Evolutionary conservation across 2,113 vertebrate genomes (phyloP).

Genomic region (Smithornis capensis): DNA sequence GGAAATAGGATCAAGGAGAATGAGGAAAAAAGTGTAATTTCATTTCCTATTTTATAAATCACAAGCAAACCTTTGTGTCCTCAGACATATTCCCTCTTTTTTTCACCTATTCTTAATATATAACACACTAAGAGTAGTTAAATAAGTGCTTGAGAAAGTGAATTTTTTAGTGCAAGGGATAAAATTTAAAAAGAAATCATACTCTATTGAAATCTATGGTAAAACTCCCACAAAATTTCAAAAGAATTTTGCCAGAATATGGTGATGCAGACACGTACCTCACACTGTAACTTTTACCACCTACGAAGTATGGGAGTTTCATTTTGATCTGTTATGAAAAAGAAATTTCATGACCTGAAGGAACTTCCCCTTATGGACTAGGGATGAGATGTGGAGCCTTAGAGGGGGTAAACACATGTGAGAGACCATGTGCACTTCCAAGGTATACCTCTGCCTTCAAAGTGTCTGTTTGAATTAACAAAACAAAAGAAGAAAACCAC

Average conservation of each 20-base stretch:
- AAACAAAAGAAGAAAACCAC: too few relatives aligned
- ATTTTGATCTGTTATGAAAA: not conserved
- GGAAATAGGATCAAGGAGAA: not conserved
- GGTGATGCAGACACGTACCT: not conserved
- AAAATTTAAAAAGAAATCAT: not conserved
- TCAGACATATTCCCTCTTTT: not conserved
- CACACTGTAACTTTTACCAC: not conserved
- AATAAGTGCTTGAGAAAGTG: not conserved
- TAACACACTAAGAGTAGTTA: not conserved
- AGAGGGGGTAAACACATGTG: not conserved
- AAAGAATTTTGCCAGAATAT: not conserved
- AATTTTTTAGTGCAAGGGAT: not conserved
- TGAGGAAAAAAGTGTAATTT: not conserved
- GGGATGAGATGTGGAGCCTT: not conserved
- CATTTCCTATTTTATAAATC: not conserved
- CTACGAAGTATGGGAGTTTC: not conserved
- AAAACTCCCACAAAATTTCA: not conserved
- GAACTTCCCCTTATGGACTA: not conserved
- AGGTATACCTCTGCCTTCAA: not conserved
- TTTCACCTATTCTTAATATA: not conserved
- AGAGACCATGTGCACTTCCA: not conserved
- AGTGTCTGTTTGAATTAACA: not conserved
- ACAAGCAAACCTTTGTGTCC: not conserved
- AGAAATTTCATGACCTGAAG: not conserved
- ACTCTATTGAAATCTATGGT: not conserved